phyloP scores from a whole-genome alignment of 2,113 vertebrate species.

The Psittacus erithacus region DNA sequence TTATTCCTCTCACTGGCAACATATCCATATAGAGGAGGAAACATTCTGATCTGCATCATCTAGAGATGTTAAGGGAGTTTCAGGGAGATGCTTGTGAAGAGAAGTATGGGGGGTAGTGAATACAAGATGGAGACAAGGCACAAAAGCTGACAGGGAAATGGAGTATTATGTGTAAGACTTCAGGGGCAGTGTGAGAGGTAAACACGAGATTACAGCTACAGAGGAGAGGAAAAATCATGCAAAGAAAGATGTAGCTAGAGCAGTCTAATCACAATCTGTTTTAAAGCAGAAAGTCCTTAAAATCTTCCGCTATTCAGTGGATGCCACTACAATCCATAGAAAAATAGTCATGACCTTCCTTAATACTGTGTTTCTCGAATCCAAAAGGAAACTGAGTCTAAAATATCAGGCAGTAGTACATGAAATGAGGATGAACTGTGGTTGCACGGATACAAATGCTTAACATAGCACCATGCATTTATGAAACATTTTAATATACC shows the following conservation, averaged over 20 bases:
- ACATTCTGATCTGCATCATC: not conserved
- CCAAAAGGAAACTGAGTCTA: not conserved
- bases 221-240: not conserved
- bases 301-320: not conserved
- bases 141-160: not conserved
- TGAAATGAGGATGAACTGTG: not conserved
- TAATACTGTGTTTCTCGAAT: not conserved
- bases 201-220: not conserved
- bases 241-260: not conserved
- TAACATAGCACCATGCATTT: not conserved
- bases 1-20: not conserved
- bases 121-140: not conserved
- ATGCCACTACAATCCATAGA: rapidly evolving
- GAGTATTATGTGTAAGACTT: not conserved
- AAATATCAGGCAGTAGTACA: not conserved
- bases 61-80: not conserved
- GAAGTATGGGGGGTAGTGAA: not conserved
- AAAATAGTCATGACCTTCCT: not conserved
- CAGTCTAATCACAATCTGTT: not conserved
- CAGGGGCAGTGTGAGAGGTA: not conserved
- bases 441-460: not conserved
- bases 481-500: not conserved
- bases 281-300: not conserved
- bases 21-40: not conserved
- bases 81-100: not conserved